Evolutionary conservation across 2,113 vertebrate genomes (phyloP).

Genomic region (Seriola aureovittata): DNA sequence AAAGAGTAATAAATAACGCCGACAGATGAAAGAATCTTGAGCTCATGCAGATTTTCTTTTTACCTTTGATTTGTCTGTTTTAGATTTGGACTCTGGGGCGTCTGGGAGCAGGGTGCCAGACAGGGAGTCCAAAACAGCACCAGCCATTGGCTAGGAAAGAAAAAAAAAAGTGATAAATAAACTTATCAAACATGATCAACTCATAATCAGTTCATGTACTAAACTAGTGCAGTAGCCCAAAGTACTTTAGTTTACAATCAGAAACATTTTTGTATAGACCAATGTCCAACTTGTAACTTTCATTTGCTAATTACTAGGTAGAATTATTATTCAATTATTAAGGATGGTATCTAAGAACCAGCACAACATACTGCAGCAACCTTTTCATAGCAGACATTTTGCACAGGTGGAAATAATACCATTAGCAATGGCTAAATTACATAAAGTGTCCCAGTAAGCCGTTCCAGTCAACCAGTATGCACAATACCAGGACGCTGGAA

Average conservation of each 20-base stretch:
- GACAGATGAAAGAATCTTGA: background rate
- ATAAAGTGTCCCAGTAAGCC: background rate
- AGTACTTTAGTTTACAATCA: background rate
- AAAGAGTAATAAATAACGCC: no score
- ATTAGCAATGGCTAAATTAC: no score
- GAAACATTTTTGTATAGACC: background rate
- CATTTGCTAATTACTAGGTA: background rate
- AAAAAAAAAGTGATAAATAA: background rate
- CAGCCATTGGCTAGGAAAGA: constrained; percentile 72
- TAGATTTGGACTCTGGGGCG: constrained; percentile 58
- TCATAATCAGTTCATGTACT: background rate
- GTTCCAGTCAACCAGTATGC: background rate
- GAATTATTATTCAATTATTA: no score
- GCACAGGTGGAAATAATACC: no score
- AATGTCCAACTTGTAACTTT: background rate
- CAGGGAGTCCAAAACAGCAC: constrained; percentile 67
- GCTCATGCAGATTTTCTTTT: background rate
- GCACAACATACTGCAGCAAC: no score
- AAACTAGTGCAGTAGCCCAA: background rate
- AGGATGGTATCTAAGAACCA: background rate
- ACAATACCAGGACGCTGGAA: background rate
- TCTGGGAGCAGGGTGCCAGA: constrained; percentile 69
- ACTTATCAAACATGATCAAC: background rate
- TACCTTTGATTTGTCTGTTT: constrained; percentile 81
- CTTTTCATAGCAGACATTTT: background rate